These are phyloP conservation scores for Erethizon dorsatum DNA, from an alignment of 2,797 vertebrate species.

Conservation along the genomic window DNA sequence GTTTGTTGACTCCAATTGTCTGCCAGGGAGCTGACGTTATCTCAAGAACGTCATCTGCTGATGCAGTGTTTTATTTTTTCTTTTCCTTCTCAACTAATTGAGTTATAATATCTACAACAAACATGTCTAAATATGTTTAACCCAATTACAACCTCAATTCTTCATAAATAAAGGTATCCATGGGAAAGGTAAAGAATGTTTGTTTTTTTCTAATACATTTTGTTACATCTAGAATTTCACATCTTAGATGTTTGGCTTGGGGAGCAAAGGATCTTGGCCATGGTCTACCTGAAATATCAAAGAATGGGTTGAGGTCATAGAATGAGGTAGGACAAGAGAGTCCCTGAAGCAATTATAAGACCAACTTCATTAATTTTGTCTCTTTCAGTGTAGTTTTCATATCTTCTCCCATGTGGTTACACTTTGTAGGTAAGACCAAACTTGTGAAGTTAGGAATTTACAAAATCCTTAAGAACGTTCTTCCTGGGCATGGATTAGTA, in stretches of 20 bases:
- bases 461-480: background rate
- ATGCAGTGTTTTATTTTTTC: background rate
- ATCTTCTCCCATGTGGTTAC: background rate
- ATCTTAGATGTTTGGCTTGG: background rate
- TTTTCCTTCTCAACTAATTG: background rate
- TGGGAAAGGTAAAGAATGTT: background rate
- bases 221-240: slow-evolving; percentile 26
- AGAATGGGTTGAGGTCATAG: background rate
- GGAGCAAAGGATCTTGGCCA: background rate
- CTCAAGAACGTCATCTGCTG: background rate
- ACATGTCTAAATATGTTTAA: background rate
- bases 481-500: background rate
- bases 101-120: background rate
- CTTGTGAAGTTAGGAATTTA: slow-evolving; percentile 28
- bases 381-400: background rate
- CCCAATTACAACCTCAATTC: background rate
- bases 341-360: background rate
- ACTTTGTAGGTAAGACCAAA: background rate
- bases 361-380: slow-evolving; percentile 32
- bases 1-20: background rate
- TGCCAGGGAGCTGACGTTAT: background rate
- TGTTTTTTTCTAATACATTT: background rate
- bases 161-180: background rate
- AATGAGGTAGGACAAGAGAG: background rate
- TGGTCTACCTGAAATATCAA: background rate